Evolutionary conservation across 1,140 invertebrate species (phyloP), one percentile per base, ranked within the genome.

Genomic region (Adoxophyes honmai): DNA sequence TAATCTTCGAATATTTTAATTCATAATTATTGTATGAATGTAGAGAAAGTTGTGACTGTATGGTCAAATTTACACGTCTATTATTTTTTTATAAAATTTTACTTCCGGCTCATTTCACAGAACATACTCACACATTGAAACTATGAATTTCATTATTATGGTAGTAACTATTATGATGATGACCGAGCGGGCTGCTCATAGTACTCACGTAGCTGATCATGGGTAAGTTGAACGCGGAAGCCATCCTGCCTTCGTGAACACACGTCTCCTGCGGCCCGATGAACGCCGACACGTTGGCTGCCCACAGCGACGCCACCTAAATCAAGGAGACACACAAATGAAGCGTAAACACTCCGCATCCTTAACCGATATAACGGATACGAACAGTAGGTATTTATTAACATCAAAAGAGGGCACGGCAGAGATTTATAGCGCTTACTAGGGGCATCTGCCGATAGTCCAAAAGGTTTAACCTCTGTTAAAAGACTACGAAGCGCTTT

Each of bases 191-290:
- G 6, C 2, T 28, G 6, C 6, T 28, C 2, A 28, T 28, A 6
- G 16, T 62, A 92, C 93, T 92, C 81, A 96, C 94, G 73, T 95
- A 95, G 59, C 94, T 95, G 72, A 95, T 94, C 94, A 96, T 95
- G 4, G 93, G 93, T 16, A 99, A 89, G 86, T 99, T 98, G 82
- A 98, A 98, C n/a, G 97, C 94, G 0, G 97, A 95, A 0, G 98
- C 98, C 92, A 99, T 96, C 55, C 94, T 92, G 0, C 96, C 98
- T 83, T 99, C 98, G 79, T 98, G 96, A 0, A 97, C 92, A 82
- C 98, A 99, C 0, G 96, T 98, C 83, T 98, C 97, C 82, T 99
- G 97, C 0, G 98, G 98, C 0, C 98, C 98, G 62, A 99, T 95
- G 70, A 95, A 98, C 33, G 94, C 97, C 0, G 95, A 95, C 35